Evolutionary conservation across 2,888 invertebrate genomes (phyloP).

Genomic region (Athalia cordata): DNA sequence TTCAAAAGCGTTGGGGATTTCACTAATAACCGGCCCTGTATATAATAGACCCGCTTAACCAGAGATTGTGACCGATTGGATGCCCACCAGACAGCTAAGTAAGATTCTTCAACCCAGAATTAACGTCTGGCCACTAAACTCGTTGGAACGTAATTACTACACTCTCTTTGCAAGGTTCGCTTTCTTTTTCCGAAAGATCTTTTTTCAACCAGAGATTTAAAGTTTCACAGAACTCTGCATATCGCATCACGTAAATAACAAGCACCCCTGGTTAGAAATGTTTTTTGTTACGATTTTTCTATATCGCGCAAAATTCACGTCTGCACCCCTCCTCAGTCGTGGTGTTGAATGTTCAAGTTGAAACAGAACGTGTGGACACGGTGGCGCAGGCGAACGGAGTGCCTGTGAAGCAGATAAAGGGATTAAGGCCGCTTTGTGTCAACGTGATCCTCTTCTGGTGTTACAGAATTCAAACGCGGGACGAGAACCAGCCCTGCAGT

Average conservation of each 20-base stretch:
- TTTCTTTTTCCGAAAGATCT: too few relatives aligned
- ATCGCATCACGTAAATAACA: too few relatives aligned
- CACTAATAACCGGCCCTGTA: conserved; percentile 35
- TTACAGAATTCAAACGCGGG: conserved; percentile 62
- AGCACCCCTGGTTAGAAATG: too few relatives aligned
- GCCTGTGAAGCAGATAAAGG: conserved; percentile 72
- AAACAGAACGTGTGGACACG: conserved; percentile 42
- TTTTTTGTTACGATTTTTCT: background rate
- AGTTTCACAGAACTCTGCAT: too few relatives aligned
- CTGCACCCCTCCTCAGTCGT: background rate
- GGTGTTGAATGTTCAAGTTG: conserved; percentile 22
- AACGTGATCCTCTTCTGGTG: conserved; percentile 71
- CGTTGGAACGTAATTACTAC: background rate
- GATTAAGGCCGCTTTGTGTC: conserved; percentile 74
- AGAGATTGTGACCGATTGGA: conserved; percentile 41
- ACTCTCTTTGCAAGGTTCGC: conserved; percentile 1
- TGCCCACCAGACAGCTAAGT: conserved; percentile 28
- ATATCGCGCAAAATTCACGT: conserved; percentile 2
- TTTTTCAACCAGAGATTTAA: too few relatives aligned
- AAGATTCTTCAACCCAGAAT: conserved; percentile 8
- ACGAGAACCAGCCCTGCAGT: conserved; percentile 48
- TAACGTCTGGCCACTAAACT: background rate
- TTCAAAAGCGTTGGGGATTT: conserved; percentile 37
- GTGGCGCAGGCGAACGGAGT: conserved; percentile 59
- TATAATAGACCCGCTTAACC: conserved; percentile 41